Evolutionary conservation across 2,888 invertebrate genomes (phyloP), one percentile per base, ranked within the genome.

Genomic region (Drosophila paracracens): DNA sequence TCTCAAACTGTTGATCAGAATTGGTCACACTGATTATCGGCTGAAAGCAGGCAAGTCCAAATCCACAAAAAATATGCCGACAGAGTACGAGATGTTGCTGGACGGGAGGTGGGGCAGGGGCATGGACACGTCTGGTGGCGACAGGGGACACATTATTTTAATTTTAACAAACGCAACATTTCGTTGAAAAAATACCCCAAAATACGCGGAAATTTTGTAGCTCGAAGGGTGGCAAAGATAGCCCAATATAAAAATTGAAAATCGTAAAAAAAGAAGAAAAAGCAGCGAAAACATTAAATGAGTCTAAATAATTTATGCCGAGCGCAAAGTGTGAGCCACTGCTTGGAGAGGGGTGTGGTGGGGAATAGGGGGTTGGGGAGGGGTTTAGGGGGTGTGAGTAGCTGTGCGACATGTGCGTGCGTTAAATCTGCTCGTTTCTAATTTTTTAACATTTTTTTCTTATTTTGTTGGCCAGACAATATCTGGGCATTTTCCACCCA

Each of bases 91-190:
- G 18, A 1, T 33, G 29, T 16, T 46, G 16, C 2, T 8, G 46
- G 25, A 36, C 38, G 16, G n/a, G 13, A 5, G 18, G 61, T 33
- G 38, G 50, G 53, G 43, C 16, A 51, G 7, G 21, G 50, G 29
- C 6, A 25, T 46, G 53, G 59, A 69, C 76, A 73, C 81, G 81
- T 90, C 92, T 92, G 92, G 76, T 79, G 80, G 83, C 91, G 90
- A 92, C 92, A 91, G 80, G 92, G 92, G 92, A 92, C 91, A 92
- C 92, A 92, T 92, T 92, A 91, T 91, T 92, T 88, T 84, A 86
- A 89, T 88, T 91, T 92, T 82, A 71, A 56, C 69, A 13, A 70
- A 53, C 66, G 82, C 64, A 66, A 71, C 31, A 87, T 84, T 74
- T 77, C 52, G 40, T 72, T 74, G 67, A 40, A 79, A 88, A 83